Conservation (phyloP, 2,797 vertebrate species). For the Megalops cyprinoides region DNA sequence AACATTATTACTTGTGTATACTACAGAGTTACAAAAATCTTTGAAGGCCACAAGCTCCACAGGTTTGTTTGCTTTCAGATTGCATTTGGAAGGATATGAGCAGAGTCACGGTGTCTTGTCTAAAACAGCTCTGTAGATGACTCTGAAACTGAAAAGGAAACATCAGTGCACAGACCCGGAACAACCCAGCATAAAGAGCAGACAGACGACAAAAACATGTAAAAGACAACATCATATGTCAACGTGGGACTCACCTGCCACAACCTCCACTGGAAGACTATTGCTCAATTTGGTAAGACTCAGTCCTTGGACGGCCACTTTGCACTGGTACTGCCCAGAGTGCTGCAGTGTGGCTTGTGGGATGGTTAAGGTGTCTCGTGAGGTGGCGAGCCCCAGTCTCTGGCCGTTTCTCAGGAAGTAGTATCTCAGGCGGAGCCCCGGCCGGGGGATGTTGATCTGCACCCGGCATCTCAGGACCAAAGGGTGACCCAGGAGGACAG, state of each 20-base stretch:
- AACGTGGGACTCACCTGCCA: constrained; percentile 36
- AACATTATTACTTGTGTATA: too few relatives aligned
- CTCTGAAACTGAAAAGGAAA: neutral
- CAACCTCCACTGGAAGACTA: constrained; percentile 29
- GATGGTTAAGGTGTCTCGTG: constrained; percentile 35
- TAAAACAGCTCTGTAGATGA: neutral
- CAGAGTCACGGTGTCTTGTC: neutral
- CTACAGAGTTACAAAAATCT: too few relatives aligned
- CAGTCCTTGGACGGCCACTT: constrained; percentile 54
- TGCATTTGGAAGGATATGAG: neutral
- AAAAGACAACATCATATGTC: too few relatives aligned
- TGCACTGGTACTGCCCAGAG: constrained; percentile 66
- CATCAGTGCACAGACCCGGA: neutral
- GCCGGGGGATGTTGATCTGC: constrained; percentile 52
- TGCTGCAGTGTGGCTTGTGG: neutral
- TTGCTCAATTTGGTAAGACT: constrained; percentile 53
- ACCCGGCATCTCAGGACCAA: constrained; percentile 60
- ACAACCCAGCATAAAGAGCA: too few relatives aligned
- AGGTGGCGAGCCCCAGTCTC: constrained; percentile 37
- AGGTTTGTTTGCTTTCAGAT: neutral
- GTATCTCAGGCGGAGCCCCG: constrained; percentile 52
- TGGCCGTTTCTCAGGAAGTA: constrained; percentile 58
- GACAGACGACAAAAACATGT: too few relatives aligned
- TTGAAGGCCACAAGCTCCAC: too few relatives aligned
- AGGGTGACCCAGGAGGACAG: fast-evolving